Base-by-base conservation (phyloP, 2,888 invertebrate species). In the Drepana falcataria region DNA sequence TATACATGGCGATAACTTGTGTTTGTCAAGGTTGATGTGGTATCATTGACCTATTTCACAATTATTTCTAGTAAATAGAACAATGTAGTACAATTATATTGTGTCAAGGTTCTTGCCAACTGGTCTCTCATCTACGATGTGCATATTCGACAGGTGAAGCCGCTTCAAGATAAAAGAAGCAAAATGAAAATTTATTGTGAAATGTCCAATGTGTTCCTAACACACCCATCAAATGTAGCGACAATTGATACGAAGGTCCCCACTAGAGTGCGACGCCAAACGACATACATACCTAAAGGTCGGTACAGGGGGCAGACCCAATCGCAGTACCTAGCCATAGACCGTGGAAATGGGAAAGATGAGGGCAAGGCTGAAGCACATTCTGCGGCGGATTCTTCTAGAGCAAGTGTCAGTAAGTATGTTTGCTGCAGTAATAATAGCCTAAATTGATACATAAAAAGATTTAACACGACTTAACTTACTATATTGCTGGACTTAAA, bases 361-460 rank as follows among this genome's bases (percentile, higher is more conserved):
- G 93, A 93, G 47, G 96, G 96, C 33, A 95, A 94, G 76, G 96
- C 96, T 0, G 96, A 96, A 78, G 96, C 96, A 0, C 95, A 95
- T 78, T 95, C 96, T 2, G 94, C 93, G 35, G 94, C 94, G 48
- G 93, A 94, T 66, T 92, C 94, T 7, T 95, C 95, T 0, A 92
- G 93, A 69, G 95, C 95, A 6, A 90, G 93, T 69, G 95, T 95
- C 74, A 93, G 95, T 95, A 79, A 93, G 95, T 94, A 78, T 53
- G 37, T 35, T 5, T 21, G 21, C 21, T 21, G 21, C 21, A 21
- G 21, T 21, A 21, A 21, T 21, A 21, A 21, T 21, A 21, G 21
- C 21, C 21, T 21, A 21, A 21, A 21, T 21, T 21, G 21, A 21
- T 21, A 21, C 21, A 21, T 21, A 21, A 21, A 21, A 21, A 21